Conservation (phyloP, 2,888 invertebrate species). For the Amblyteles armatorius region DNA sequence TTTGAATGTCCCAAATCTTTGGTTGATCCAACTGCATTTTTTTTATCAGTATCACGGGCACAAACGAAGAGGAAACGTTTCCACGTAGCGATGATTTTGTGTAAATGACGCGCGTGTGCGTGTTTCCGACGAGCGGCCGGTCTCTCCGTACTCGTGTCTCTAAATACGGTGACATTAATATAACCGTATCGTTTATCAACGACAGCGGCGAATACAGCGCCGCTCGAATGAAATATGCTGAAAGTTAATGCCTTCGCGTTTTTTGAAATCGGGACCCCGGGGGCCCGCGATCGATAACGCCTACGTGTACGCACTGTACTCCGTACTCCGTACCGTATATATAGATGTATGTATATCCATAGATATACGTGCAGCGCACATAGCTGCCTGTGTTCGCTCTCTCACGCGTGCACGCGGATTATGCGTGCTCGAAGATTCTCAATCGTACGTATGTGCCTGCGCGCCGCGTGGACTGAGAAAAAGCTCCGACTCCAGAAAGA, state of each 20-base stretch:
- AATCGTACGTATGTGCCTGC: slow-evolving; percentile 29
- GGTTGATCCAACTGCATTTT: neutral
- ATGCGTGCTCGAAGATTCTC: slow-evolving; percentile 46
- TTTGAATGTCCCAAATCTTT: neutral
- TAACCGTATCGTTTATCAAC: slow-evolving; percentile 80
- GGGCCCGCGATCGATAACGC: slow-evolving; percentile 79
- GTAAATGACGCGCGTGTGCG: neutral
- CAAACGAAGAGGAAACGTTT: neutral
- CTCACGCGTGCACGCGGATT: slow-evolving; percentile 64
- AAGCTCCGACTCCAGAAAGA: slow-evolving; percentile 12
- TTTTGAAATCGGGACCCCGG: slow-evolving; percentile 74
- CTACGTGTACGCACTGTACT: slow-evolving; percentile 68
- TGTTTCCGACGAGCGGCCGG: slow-evolving; percentile 20
- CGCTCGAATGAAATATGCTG: slow-evolving; percentile 77
- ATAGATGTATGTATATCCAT: neutral
- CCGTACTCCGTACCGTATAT: neutral
- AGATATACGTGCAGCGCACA: neutral
- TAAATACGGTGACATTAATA: slow-evolving; percentile 57
- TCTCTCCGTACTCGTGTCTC: slow-evolving; percentile 34
- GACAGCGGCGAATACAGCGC: slow-evolving; percentile 77
- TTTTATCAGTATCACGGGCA: neutral
- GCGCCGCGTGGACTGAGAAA: neutral
- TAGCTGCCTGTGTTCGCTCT: slow-evolving; percentile 66
- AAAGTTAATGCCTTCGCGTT: slow-evolving; percentile 73
- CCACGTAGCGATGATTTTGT: neutral